These are phyloP conservation scores for Arge pagana DNA, from an alignment of 2,888 invertebrate species.

Conservation along the genomic window DNA sequence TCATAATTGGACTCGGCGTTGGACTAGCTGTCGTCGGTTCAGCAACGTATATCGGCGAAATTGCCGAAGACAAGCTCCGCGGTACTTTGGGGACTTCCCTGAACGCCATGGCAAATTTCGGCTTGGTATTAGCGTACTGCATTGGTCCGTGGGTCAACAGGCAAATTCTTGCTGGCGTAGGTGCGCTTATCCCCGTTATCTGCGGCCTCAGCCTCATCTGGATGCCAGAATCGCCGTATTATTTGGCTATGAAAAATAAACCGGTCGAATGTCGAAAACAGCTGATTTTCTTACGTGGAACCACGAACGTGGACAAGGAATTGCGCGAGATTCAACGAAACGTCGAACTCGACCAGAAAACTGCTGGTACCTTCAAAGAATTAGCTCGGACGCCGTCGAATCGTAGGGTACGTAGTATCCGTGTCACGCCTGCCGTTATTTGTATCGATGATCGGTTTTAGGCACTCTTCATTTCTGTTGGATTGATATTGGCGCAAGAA, in stretches of 20 bases:
- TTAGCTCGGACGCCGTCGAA: conserved; percentile 14
- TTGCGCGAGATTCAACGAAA: conserved; percentile 18
- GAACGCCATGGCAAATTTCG: conserved; percentile 6
- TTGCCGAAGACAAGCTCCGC: conserved; percentile 32
- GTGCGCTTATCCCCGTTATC: conserved; percentile 3
- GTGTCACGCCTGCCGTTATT: not conserved
- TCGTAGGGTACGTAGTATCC: not conserved
- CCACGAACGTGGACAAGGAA: conserved; percentile 6
- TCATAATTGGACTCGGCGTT: conserved; percentile 29
- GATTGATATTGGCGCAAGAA: conserved; percentile 29
- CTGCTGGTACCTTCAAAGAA: conserved; percentile 17
- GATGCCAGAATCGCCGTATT: conserved; percentile 26
- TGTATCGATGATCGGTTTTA: not conserved
- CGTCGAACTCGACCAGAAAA: conserved; percentile 1
- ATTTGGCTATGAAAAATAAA: conserved; percentile 21
- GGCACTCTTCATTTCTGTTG: conserved; percentile 9
- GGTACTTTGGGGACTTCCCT: conserved; percentile 27
- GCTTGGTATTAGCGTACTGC: conserved; percentile 21
- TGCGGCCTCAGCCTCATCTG: conserved; percentile 17
- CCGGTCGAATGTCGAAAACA: conserved; percentile 17
- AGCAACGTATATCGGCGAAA: conserved; percentile 34
- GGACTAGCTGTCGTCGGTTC: conserved; percentile 25
- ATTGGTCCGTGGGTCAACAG: conserved; percentile 17
- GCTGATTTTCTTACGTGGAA: conserved; percentile 26
- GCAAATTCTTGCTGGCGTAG: conserved; percentile 11